phyloP scores from a whole-genome alignment of 2,888 invertebrate species.

The Abrostola triplasia region DNA sequence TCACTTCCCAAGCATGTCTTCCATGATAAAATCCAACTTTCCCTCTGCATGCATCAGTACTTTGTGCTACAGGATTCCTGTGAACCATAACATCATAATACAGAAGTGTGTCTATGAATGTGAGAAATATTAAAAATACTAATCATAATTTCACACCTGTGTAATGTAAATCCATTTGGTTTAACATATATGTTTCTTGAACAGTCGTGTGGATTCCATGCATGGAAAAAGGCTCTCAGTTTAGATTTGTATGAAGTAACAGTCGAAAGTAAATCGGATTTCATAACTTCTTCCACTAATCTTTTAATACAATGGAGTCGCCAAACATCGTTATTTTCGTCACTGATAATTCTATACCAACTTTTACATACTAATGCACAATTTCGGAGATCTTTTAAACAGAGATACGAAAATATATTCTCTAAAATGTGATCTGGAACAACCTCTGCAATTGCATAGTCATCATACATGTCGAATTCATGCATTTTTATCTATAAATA shows the following conservation, averaged over 20 bases:
- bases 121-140: neutral
- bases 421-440: constrained; percentile 95
- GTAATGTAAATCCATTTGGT: constrained; percentile 98
- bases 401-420: constrained; percentile 96
- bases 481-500: constrained; percentile 57
- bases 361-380: constrained; percentile 97
- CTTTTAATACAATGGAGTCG: constrained; percentile 95
- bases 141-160: constrained; percentile 87
- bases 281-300: constrained; percentile 94
- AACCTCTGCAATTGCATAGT: constrained; percentile 89
- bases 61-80: constrained; percentile 99
- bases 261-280: constrained; percentile 96
- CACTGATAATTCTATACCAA: constrained; percentile 96
- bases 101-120: neutral
- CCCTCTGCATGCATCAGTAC: constrained; percentile 97
- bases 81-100: constrained; percentile 36
- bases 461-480: constrained; percentile 68
- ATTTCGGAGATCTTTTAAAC: constrained; percentile 94
- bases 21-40: constrained; percentile 97
- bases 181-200: constrained; percentile 99
- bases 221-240: constrained; percentile 96
- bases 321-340: constrained; percentile 99
- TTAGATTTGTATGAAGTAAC: constrained; percentile 97
- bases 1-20: constrained; percentile 98
- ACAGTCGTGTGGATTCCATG: constrained; percentile 99